Base-by-base conservation (phyloP, 2,113 vertebrate species). In the Crocuta crocuta region DNA sequence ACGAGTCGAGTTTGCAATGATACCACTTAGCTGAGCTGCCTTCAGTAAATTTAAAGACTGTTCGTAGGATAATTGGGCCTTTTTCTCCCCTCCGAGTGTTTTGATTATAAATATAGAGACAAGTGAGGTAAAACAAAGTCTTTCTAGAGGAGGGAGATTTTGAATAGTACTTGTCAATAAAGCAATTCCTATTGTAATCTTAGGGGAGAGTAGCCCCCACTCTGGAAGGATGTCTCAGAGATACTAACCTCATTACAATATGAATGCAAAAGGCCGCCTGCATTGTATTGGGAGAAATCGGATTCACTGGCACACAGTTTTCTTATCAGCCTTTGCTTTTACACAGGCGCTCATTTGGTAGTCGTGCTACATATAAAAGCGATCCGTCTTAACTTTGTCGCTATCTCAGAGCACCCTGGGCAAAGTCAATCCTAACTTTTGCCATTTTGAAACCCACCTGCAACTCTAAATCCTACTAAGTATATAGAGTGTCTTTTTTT, bases 131-230 rank as follows among this genome's bases (percentile, higher is more conserved):
- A 99, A 99, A 99, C 99, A 98, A 99, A 99, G 99, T 98, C 98
- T 99, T 99, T 99, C 99, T 98, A 98, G 98, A 99, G 99, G 99
- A 97, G 97, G 98, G 99, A 98, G 98, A 98, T 97, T 97, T 98
- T 99, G 99, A 99, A 99, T 99, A 98, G 99, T 98, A 98, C 99
- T 99, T 99, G 99, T 99, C 99, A 99, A 98, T 99, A 99, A 99
- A 99, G 99, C 98, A 98, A 99, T 95, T 99, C 98, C 99, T 98
- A 99, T 99, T 99, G 99, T 99, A 98, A 97, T 95, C 98, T 98
- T 98, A 97, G 98, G 96, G 95, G 95, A 98, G 98, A 96, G 88
- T 94, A 87, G 98, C 97, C 98, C 99, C 98, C 97, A 96, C 98
- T 98, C 97, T 98, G 98, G 99, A 99, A 99, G 99, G 99, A 98